phyloP scores from a whole-genome alignment of 1,140 invertebrate species.

The Cydia splendana region DNA sequence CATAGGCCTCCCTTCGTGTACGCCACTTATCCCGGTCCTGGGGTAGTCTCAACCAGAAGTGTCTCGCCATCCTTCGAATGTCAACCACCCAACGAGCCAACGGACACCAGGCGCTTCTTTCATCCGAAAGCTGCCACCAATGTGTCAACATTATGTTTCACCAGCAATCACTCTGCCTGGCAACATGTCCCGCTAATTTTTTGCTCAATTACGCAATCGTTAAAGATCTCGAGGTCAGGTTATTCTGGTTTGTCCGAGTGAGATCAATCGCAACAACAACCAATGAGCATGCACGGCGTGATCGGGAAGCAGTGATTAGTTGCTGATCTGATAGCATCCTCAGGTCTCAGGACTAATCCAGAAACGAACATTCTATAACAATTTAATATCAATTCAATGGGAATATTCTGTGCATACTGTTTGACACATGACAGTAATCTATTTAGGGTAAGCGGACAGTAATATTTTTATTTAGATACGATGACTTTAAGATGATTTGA shows the following conservation, averaged over 20 bases:
- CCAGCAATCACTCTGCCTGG: too few species aligned
- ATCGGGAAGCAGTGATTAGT: constrained; percentile 3
- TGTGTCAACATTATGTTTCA: too few species aligned
- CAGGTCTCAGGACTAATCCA: neutral
- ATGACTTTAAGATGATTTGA: neutral
- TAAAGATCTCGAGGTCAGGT: neutral
- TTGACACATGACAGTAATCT: too few species aligned
- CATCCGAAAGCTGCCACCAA: too few species aligned
- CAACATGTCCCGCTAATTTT: too few species aligned
- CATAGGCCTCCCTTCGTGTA: too few species aligned
- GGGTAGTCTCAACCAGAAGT: too few species aligned
- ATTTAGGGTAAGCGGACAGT: neutral
- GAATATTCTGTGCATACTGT: neutral
- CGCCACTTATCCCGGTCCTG: too few species aligned
- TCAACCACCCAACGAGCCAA: too few species aligned
- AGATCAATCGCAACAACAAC: neutral
- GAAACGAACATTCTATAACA: neutral
- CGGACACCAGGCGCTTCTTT: too few species aligned
- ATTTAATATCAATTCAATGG: neutral
- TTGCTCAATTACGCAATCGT: too few species aligned
- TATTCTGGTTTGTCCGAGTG: neutral
- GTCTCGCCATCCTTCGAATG: too few species aligned
- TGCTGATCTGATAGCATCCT: neutral
- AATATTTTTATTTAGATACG: neutral
- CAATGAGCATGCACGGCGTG: neutral